Percentiles rank a stretch among this genome's conserved stretches.
phyloP scores from a whole-genome alignment of 2,888 invertebrate genomes.

The Ennomos quercinarius region DNA sequence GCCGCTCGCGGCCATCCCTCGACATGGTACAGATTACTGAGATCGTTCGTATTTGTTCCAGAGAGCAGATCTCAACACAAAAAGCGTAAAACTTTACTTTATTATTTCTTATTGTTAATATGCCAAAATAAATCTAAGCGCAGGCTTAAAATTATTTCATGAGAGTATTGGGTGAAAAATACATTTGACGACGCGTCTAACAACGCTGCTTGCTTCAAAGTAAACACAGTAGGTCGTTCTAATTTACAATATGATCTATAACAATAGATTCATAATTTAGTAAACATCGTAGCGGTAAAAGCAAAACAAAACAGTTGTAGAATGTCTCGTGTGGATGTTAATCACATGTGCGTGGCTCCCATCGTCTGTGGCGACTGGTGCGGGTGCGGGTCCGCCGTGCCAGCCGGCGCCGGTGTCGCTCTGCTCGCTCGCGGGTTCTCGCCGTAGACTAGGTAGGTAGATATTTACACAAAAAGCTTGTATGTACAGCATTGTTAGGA shows the following conservation, averaged over 20 bases:
- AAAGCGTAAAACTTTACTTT: constrained; percentile 72
- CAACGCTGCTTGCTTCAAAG: constrained; percentile 65
- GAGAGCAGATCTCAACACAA: constrained; percentile 74
- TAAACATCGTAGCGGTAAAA: constrained; percentile 84
- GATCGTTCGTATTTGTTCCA: constrained; percentile 67
- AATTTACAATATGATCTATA: constrained; percentile 67
- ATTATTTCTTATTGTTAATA: constrained; percentile 71
- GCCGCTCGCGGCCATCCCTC: neutral
- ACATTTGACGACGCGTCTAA: constrained; percentile 76
- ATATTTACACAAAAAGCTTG: constrained; percentile 85
- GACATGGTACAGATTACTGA: constrained; percentile 54
- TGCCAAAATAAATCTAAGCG: constrained; percentile 76
- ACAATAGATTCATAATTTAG: constrained; percentile 71
- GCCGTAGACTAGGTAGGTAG: constrained; percentile 39
- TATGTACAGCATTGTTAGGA: constrained; percentile 83
- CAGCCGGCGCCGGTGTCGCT: constrained; percentile 40
- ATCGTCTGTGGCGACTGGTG: constrained; percentile 61
- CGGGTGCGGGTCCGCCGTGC: constrained; percentile 59
- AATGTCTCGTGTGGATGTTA: constrained; percentile 80
- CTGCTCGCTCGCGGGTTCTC: constrained; percentile 42
- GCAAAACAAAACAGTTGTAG: constrained; percentile 82
- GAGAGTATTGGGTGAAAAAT: constrained; percentile 86
- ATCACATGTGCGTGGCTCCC: constrained; percentile 73
- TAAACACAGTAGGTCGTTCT: constrained; percentile 57
- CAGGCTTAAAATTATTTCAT: constrained; percentile 74